phyloP scores from a whole-genome alignment of 1,140 invertebrate genomes.

The Rhagoletis pomonella region DNA sequence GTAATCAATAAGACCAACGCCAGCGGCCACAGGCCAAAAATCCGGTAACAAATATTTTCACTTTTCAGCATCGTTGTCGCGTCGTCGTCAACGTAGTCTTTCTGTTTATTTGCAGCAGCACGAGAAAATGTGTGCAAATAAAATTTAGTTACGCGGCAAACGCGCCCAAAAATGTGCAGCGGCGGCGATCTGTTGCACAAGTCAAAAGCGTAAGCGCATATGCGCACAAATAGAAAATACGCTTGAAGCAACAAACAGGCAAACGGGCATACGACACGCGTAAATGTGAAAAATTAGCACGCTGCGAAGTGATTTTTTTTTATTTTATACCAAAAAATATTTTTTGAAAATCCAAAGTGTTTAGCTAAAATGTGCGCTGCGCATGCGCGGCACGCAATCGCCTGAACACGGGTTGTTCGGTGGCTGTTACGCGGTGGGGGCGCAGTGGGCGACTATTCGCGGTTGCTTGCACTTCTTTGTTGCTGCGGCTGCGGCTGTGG shows the following conservation, averaged over 20 bases:
- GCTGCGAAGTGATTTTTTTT: neutral
- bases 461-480: no score
- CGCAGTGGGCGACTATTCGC: neutral
- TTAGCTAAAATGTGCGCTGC: neutral
- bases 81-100: neutral
- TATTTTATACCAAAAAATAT: constrained; percentile 9
- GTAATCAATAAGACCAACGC: constrained; percentile 48
- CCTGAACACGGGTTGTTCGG: neutral
- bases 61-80: constrained; percentile 42
- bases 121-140: neutral
- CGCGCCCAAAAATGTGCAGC: constrained; percentile 7
- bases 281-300: constrained; percentile 24
- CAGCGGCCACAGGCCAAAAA: constrained; percentile 53
- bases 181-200: neutral
- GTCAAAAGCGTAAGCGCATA: neutral
- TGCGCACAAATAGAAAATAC: neutral
- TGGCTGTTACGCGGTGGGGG: neutral
- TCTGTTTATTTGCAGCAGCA: neutral
- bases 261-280: neutral
- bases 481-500: neutral
- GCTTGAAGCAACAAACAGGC: neutral
- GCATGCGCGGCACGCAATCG: constrained; percentile 30
- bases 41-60: constrained; percentile 49
- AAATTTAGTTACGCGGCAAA: neutral
- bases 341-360: neutral